Evolutionary conservation across 2,888 invertebrate genomes (phyloP).

Genomic region (Polymixis lichenea): DNA sequence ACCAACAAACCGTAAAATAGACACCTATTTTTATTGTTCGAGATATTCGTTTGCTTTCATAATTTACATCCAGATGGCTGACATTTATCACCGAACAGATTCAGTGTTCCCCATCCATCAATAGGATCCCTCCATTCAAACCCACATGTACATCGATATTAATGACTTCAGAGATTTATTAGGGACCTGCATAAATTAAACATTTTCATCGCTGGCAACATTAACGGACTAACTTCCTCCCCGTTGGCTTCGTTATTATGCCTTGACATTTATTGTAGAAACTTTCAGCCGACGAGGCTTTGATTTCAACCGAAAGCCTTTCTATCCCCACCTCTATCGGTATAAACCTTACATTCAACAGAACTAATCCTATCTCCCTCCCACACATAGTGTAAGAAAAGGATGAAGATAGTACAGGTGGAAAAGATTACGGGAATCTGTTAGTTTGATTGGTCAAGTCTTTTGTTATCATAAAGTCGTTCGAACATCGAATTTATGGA

Average conservation of each 20-base stretch:
- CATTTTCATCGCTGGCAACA: constrained; percentile 62
- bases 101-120: constrained; percentile 44
- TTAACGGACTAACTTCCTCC: constrained; percentile 65
- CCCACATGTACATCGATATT: constrained; percentile 46
- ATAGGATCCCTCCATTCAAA: constrained; percentile 35
- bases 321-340: constrained; percentile 46
- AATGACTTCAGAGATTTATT: constrained; percentile 55
- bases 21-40: neutral
- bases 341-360: constrained; percentile 52
- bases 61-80: constrained; percentile 35
- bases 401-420: constrained; percentile 43
- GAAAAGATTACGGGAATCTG: constrained; percentile 51
- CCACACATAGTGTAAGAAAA: constrained; percentile 6
- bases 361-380: constrained; percentile 36
- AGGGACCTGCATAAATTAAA: constrained; percentile 63
- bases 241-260: constrained; percentile 68
- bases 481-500: constrained; percentile 51
- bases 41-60: constrained; percentile 19
- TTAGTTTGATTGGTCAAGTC: constrained; percentile 60
- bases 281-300: constrained; percentile 68
- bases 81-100: constrained; percentile 48
- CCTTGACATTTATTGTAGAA: constrained; percentile 75
- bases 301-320: constrained; percentile 64
- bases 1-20: neutral
- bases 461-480: constrained; percentile 51